Percentiles rank a stretch among this genome's conserved stretches.
These are phyloP conservation scores for Litocranius walleri DNA, from an alignment of 2,113 vertebrate species.

Conservation along the genomic window DNA sequence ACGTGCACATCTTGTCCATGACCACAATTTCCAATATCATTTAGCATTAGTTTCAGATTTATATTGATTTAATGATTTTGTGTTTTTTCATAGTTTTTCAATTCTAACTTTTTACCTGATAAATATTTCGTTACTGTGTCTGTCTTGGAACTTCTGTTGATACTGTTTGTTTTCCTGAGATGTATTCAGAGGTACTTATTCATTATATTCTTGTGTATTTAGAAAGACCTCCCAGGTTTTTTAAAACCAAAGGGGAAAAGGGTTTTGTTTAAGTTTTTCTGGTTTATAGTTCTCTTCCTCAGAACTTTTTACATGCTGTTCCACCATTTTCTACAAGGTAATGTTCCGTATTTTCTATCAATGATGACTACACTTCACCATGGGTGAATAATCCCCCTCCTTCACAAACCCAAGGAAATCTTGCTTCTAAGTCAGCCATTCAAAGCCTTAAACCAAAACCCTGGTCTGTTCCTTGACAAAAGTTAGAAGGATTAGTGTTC, in stretches of 20 bases:
- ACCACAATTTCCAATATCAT: not conserved
- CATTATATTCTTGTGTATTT: not conserved
- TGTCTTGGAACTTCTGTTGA: not conserved
- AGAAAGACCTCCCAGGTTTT: not conserved
- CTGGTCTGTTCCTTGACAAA: not conserved
- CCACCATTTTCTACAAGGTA: not conserved
- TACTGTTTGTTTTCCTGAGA: not conserved
- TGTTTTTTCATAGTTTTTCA: not conserved
- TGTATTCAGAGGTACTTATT: not conserved
- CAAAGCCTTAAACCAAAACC: not conserved
- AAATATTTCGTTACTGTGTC: not conserved
- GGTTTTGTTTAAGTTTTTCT: not conserved
- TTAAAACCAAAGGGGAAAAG: not conserved
- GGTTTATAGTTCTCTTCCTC: not conserved
- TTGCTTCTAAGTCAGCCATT: not conserved
- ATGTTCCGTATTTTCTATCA: not conserved
- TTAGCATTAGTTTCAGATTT: not conserved
- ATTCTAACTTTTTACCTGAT: not conserved
- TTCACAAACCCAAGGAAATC: not conserved
- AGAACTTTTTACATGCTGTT: not conserved
- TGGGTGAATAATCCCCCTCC: not conserved
- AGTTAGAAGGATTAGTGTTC: not conserved
- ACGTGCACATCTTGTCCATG: not conserved
- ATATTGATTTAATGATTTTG: not conserved
- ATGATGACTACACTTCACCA: not conserved